phyloP scores from a whole-genome alignment of 2,888 invertebrate genomes.

The Formica aserva region DNA sequence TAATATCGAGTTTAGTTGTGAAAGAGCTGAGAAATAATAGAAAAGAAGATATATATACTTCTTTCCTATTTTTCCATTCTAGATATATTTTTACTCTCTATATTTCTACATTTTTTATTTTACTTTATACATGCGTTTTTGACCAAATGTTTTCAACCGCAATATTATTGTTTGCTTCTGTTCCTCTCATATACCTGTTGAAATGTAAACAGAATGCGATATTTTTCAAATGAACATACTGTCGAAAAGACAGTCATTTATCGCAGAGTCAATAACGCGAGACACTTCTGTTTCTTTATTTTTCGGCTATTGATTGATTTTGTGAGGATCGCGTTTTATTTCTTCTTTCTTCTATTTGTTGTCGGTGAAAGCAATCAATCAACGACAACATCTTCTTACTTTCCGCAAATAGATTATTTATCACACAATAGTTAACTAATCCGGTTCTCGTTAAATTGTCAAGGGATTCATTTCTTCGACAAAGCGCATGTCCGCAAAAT shows the following conservation, averaged over 20 bases:
- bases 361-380: neutral
- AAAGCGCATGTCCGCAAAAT: neutral
- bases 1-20: neutral
- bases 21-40: neutral
- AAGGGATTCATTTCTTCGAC: neutral
- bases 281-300: neutral
- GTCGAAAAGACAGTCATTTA: neutral
- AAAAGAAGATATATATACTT: neutral
- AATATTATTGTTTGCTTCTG: neutral
- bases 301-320: constrained; percentile 1
- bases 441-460: neutral
- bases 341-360: neutral
- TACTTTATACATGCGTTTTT: neutral
- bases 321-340: neutral
- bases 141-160: neutral
- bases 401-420: neutral
- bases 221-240: neutral
- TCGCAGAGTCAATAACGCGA: neutral
- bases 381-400: neutral
- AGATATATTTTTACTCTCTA: neutral
- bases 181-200: neutral
- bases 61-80: neutral
- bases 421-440: neutral
- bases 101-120: neutral
- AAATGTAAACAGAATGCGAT: neutral